A percentile compares a stretch with the other conserved stretches of the same genome.
These are phyloP conservation scores for Polietes domitor DNA, from an alignment of 2,888 invertebrate species.

Conservation along the genomic window DNA sequence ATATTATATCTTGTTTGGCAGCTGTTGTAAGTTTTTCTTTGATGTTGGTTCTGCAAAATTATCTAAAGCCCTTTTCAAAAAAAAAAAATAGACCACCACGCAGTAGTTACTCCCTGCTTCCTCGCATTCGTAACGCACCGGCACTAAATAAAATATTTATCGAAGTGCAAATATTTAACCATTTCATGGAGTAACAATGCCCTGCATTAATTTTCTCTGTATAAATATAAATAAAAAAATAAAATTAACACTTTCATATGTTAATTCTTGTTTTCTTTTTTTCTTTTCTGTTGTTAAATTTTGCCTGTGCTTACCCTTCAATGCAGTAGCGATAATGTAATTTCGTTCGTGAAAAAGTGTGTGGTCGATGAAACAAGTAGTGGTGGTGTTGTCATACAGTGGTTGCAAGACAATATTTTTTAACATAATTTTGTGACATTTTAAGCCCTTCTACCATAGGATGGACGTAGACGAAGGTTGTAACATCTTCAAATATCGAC, in stretches of 20 bases:
- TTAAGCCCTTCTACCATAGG: too few species aligned
- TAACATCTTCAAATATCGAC: too few species aligned
- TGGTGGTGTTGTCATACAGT: too few species aligned
- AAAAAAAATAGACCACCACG: not conserved
- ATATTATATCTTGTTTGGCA: not conserved
- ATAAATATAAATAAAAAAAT: slow-evolving; percentile 22
- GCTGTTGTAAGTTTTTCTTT: not conserved
- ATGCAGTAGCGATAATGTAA: too few species aligned
- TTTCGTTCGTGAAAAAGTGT: too few species aligned
- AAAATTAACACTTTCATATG: slow-evolving; percentile 27
- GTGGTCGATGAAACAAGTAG: too few species aligned
- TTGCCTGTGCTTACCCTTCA: not conserved
- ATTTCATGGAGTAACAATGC: not conserved
- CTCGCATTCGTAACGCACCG: not conserved
- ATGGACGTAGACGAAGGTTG: too few species aligned
- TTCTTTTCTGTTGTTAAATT: not conserved
- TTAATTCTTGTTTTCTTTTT: slow-evolving; percentile 16
- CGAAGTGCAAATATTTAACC: slow-evolving; percentile 6
- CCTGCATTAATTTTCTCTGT: not conserved
- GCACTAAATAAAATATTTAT: slow-evolving; percentile 23
- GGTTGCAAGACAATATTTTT: too few species aligned
- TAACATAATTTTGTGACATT: too few species aligned
- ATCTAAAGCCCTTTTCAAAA: slow-evolving; percentile 9
- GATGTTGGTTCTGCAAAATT: not conserved
- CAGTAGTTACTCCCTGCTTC: too few species aligned